Evolutionary conservation across 2,888 invertebrate species (phyloP).

Genomic region (Pherbina coryleti): DNA sequence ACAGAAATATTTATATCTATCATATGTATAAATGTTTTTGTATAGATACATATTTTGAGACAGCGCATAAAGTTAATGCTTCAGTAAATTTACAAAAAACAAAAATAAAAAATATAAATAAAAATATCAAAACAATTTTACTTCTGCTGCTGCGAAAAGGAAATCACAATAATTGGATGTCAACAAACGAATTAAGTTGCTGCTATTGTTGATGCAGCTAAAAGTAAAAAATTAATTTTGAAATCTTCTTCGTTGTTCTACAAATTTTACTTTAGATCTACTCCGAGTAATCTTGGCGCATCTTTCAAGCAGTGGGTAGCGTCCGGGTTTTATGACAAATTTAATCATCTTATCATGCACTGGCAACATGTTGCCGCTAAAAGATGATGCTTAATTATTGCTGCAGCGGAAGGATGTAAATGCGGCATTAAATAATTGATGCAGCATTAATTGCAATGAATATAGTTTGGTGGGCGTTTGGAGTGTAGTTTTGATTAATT

Average conservation of each 20-base stretch:
- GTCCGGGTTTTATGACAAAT: constrained; percentile 61
- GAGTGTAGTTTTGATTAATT: background rate
- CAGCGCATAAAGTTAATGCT: constrained; percentile 2
- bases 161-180: constrained; percentile 37
- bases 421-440: background rate
- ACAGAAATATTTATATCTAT: background rate
- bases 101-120: background rate
- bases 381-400: background rate
- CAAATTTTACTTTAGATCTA: background rate
- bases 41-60: background rate
- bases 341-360: constrained; percentile 44
- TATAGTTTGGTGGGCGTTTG: background rate
- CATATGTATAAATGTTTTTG: background rate
- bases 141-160: constrained; percentile 22
- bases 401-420: constrained; percentile 10
- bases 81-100: constrained; percentile 25
- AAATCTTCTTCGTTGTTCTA: background rate
- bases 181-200: constrained; percentile 34
- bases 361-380: background rate
- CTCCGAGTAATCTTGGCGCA: constrained; percentile 21
- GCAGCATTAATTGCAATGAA: background rate
- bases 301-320: constrained; percentile 52
- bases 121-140: background rate
- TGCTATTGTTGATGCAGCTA: background rate
- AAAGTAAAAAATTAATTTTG: background rate